Conservation (phyloP, 2,113 vertebrate species). For the Embiotoca jacksoni region DNA sequence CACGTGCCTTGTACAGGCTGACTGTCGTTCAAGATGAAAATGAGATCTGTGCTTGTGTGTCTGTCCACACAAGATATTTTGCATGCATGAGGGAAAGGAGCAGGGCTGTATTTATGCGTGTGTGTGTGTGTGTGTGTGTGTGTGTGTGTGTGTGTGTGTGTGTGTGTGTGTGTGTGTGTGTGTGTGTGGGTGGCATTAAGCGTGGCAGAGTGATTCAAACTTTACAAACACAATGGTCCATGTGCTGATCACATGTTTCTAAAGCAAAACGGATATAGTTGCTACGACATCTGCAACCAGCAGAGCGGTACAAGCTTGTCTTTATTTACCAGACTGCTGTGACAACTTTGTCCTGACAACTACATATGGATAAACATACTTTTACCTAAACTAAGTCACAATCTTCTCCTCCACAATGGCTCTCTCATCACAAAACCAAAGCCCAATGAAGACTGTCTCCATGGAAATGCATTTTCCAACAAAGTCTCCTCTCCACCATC, state of each 20-base stretch:
- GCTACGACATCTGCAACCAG: slow-evolving; percentile 5
- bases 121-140: slow-evolving; percentile 13
- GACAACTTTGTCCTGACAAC: slow-evolving; percentile 23
- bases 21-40: slow-evolving; percentile 20
- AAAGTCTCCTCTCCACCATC: slow-evolving; percentile 63
- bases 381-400: slow-evolving; percentile 23
- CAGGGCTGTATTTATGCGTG: slow-evolving; percentile 20
- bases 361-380: slow-evolving; percentile 25
- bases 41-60: slow-evolving; percentile 15
- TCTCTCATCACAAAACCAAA: slow-evolving; percentile 24
- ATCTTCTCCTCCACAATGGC: slow-evolving; percentile 22
- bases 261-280: slow-evolving; percentile 24
- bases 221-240: not conserved
- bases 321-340: slow-evolving; percentile 2
- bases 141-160: slow-evolving; percentile 12
- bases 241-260: too few species aligned
- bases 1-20: not conserved
- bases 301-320: slow-evolving; percentile 6
- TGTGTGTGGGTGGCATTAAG: slow-evolving; percentile 5
- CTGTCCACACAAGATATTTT: slow-evolving; percentile 31
- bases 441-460: slow-evolving; percentile 56
- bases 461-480: slow-evolving; percentile 74
- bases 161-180: slow-evolving; percentile 19
- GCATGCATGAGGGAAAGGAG: slow-evolving; percentile 18
- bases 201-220: not conserved